A percentile compares a stretch with the other conserved stretches of the same genome.
Conservation (phyloP, 2,113 vertebrate genomes). For the Sinocyclocheilus grahami region DNA sequence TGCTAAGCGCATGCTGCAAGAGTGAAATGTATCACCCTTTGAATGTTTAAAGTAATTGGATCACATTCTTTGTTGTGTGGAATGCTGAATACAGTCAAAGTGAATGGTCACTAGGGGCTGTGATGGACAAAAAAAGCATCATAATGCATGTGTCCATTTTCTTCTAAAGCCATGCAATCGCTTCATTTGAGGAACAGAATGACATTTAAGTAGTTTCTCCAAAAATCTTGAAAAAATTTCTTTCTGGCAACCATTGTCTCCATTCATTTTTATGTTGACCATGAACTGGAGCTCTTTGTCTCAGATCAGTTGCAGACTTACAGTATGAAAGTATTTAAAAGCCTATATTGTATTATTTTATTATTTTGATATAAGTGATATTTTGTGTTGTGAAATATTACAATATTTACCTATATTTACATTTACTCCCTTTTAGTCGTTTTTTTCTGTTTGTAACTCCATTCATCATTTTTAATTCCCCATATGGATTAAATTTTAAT, state of each 20-base stretch:
- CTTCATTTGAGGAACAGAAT: neutral
- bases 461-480: neutral
- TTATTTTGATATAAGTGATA: neutral
- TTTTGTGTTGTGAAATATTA: neutral
- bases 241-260: neutral
- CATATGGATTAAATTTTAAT: too few relatives aligned
- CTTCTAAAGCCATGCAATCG: neutral
- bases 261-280: neutral
- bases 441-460: neutral
- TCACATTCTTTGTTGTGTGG: neutral
- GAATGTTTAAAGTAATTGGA: conserved; percentile 6
- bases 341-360: neutral
- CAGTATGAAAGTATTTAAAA: neutral
- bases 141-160: neutral
- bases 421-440: neutral
- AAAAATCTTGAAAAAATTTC: neutral
- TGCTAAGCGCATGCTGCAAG: neutral
- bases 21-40: neutral
- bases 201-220: neutral
- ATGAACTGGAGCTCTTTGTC: neutral
- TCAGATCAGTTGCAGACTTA: neutral
- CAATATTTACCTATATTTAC: neutral
- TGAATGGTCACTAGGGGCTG: neutral
- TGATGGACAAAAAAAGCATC: neutral
- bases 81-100: neutral